Percentiles rank a stretch among this genome's conserved stretches.
Conservation (phyloP, 1,140 invertebrate genomes). For the Drosophila ogumai region DNA sequence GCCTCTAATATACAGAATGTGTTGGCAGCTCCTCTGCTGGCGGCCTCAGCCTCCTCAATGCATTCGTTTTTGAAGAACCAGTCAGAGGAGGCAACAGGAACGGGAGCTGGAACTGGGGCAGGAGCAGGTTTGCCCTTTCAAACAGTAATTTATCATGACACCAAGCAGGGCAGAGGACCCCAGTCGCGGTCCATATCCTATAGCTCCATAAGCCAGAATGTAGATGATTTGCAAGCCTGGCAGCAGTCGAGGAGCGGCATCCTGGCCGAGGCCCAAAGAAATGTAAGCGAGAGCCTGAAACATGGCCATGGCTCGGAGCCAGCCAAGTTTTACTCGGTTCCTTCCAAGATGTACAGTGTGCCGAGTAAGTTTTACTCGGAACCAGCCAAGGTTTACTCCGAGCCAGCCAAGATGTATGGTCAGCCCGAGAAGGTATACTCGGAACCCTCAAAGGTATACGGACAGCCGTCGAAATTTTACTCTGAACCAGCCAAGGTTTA, state of each 20-base stretch:
- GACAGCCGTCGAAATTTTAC: constrained; percentile 87
- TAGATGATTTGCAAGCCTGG: constrained; percentile 79
- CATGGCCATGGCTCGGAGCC: constrained; percentile 78
- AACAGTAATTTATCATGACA: constrained; percentile 87
- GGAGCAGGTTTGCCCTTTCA: constrained; percentile 78
- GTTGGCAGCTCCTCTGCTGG: constrained; percentile 66
- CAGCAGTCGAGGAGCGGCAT: constrained; percentile 65
- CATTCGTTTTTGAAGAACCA: constrained; percentile 48
- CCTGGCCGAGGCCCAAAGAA: constrained; percentile 78
- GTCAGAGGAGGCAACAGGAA: constrained; percentile 17
- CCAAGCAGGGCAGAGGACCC: constrained; percentile 81
- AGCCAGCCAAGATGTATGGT: constrained; percentile 88
- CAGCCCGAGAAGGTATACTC: constrained; percentile 88
- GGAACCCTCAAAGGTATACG: constrained; percentile 88
- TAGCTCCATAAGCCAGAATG: constrained; percentile 85
- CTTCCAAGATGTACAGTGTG: constrained; percentile 86
- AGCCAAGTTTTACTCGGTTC: constrained; percentile 85
- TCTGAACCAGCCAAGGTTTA: constrained; percentile 87
- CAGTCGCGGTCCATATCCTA: constrained; percentile 86
- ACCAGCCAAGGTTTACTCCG: constrained; percentile 87
- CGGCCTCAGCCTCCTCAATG: constrained; percentile 43
- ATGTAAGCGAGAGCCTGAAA: constrained; percentile 79
- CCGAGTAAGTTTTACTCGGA: constrained; percentile 88
- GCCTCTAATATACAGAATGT: constrained; percentile 80
- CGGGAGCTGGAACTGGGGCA: background rate